Evolutionary conservation across 2,113 vertebrate species (phyloP), one percentile per base, ranked within the genome.

Genomic region (Scatophagus argus): DNA sequence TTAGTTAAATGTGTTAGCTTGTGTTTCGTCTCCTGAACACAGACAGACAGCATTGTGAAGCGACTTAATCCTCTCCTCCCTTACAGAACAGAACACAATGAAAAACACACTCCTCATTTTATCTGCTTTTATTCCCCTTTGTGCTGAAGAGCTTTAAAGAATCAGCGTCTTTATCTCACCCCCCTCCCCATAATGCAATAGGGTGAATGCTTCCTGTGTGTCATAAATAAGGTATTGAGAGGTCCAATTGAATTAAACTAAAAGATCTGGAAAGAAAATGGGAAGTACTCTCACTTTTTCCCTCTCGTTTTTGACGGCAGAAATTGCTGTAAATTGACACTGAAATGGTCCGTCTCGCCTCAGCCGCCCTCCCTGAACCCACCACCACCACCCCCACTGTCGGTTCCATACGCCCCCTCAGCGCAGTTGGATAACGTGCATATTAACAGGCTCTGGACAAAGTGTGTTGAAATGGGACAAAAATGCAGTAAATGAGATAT

Each of bases 221-320:
- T 92, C 93, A 91, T 93, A 92, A 94, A 91, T 92, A 89, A 93
- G 93, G 91, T 92, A 93, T 93, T 94, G 93, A 94, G 93, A 93
- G 91, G 89, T 89, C 89, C 87, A 94, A 95, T 94, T 94, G 92
- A 94, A 94, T 95, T 94, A 94, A 94, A 92, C 92, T 94, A 91
- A 94, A 92, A 93, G 93, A 93, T 94, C 87, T 93, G 88, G 63
- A 77, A 93, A 93, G 92, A 92, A 83, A 90, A 92, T 90, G 88
- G 93, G 88, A 91, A 93, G 93, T 93, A 93, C 91, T 93, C 87
- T 86, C 91, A 89, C 91, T 93, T 93, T 93, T 90, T 87, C 76
- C 76, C 63, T 69, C 87, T 83, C 76, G 39, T 81, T 84, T 92
- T 86, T 86, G 85, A 91, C 79, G 27, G 69, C 38, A 19, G 64